Conservation (phyloP, 2,113 vertebrate genomes). For the Misgurnus mizolepis region DNA sequence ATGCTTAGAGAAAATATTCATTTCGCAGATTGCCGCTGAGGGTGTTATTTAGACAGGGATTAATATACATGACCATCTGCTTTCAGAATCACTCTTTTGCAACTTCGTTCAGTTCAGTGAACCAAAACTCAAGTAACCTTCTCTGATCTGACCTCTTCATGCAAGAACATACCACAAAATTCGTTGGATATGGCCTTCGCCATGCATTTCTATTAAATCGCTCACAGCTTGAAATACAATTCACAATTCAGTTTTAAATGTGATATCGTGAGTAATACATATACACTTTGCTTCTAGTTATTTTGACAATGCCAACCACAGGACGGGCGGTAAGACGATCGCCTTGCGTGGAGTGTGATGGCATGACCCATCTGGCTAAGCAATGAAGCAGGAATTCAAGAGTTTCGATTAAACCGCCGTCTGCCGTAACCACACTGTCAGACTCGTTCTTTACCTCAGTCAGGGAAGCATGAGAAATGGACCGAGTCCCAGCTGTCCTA, state of each 20-base stretch:
- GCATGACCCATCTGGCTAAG: conserved; percentile 18
- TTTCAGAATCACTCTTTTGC: conserved; percentile 38
- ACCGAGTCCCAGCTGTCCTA: conserved; percentile 29
- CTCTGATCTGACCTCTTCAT: conserved; percentile 26
- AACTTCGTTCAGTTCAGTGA: conserved; percentile 28
- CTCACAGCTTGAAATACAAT: neutral
- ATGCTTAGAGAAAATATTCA: conserved; percentile 25
- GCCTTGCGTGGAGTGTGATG: conserved; percentile 22
- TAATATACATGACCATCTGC: conserved; percentile 59
- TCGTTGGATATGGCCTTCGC: neutral
- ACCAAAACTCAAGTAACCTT: conserved; percentile 23
- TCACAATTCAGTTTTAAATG: neutral
- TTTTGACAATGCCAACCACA: neutral
- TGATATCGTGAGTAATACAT: neutral
- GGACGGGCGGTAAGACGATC: neutral
- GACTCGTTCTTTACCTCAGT: conserved; percentile 34
- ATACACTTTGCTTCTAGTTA: conserved; percentile 2
- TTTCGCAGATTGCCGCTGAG: conserved; percentile 18
- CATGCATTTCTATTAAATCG: neutral
- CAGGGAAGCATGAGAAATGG: conserved; percentile 28
- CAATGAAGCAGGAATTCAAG: conserved; percentile 16
- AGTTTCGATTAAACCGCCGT: conserved; percentile 32
- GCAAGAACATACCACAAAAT: neutral
- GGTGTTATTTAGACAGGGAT: conserved; percentile 33
- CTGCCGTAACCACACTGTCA: conserved; percentile 29